Evolutionary conservation across 2,797 vertebrate genomes (phyloP), one percentile per base, ranked within the genome.

Genomic region (Muraenolepis orangiensis): DNA sequence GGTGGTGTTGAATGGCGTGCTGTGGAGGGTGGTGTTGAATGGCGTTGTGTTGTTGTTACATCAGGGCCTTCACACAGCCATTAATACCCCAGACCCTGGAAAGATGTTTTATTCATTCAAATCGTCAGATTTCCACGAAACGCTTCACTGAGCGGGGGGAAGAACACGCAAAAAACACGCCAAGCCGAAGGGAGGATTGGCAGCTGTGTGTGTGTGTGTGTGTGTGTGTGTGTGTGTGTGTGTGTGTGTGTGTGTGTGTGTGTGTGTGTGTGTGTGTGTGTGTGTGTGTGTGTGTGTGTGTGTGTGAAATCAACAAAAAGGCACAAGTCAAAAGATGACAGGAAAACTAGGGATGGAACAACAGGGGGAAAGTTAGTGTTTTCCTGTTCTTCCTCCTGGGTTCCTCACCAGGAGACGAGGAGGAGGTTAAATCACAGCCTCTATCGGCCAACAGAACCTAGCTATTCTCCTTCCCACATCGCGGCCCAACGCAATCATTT

Each of bases 401-500:
- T n/a, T n/a, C n/a, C n/a, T n/a, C n/a, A n/a, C n/a, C n/a, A 28
- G 28, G 29, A 28, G 28, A 4, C 5, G 30, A 13, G 67, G 29
- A 20, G 30, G 31, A 13, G 34, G 12, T 16, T 28, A 40, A 87
- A 86, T 51, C 86, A 84, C 87, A 88, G 85, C 87, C 83, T 89
- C 88, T 88, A 87, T 91, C 93, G 95, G 95, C 95, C 95, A 96
- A 94, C 95, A 91, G 84, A 93, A 93, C 93, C 94, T 96, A 95
- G 94, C 88, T 93, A 90, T 92, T 91, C 91, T 93, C 87, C 91
- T 87, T 88, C 90, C 86, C 90, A 51, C 89, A 89, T 91, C 84
- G 85, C 89, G 89, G 95, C 93, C 91, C 94, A 96, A 93, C 93
- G 91, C 95, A 98, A 97, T 98, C 96, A 96, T 95, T 97, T 96